Conservation (phyloP, 2,797 vertebrate species). For the Acanthiza pusilla region DNA sequence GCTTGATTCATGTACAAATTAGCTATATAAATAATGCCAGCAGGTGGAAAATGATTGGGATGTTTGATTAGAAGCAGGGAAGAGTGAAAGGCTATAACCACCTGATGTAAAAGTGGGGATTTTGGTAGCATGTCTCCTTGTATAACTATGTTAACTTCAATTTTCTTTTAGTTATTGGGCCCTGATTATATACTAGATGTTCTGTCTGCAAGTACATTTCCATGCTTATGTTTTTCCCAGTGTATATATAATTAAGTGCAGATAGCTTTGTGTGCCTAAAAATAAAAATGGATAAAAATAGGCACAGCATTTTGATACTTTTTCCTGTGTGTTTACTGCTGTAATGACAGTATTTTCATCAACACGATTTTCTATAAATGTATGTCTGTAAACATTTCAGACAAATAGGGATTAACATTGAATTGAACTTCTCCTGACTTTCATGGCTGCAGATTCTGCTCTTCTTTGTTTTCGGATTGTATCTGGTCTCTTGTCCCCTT, state of each 20-base stretch:
- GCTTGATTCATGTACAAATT: not conserved
- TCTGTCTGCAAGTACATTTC: not conserved
- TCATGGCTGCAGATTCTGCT: not conserved
- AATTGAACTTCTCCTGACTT: not conserved
- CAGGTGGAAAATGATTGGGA: not conserved
- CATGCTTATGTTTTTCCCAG: not conserved
- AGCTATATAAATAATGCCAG: not conserved
- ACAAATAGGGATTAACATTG: not conserved
- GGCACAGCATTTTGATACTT: not conserved
- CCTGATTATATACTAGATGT: not conserved
- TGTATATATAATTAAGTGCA: not conserved
- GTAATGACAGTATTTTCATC: not conserved
- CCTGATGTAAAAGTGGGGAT: not conserved
- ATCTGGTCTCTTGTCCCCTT: not conserved
- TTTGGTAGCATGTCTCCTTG: rapidly evolving
- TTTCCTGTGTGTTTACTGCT: not conserved
- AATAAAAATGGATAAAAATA: not conserved
- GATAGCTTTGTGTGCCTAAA: not conserved
- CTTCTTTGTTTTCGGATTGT: not conserved
- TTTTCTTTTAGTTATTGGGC: not conserved
- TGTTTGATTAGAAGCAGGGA: not conserved
- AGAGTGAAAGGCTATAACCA: not conserved
- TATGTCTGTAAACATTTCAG: not conserved
- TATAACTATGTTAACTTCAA: not conserved
- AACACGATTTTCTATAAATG: not conserved